phyloP scores from a whole-genome alignment of 2,113 vertebrate genomes.

The Menura novaehollandiae region DNA sequence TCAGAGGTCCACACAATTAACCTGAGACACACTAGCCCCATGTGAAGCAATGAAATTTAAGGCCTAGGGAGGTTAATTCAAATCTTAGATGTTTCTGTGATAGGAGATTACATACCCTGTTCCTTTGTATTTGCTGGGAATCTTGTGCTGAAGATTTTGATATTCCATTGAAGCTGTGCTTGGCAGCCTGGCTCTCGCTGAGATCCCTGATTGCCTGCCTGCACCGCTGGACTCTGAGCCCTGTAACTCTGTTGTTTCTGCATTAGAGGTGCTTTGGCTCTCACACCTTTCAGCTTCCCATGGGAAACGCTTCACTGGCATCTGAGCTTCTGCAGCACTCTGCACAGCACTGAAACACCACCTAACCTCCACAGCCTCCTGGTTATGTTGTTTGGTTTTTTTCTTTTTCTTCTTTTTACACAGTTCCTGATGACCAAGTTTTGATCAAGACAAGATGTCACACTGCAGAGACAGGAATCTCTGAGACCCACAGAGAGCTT shows the following conservation, averaged over 20 bases:
- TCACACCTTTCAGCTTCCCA: neutral
- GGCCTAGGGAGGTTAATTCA: slow-evolving; percentile 35
- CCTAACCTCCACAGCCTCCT: neutral
- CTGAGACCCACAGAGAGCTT: neutral
- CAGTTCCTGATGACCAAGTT: neutral
- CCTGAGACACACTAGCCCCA: neutral
- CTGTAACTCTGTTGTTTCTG: neutral
- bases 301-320: neutral
- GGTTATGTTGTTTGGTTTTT: neutral
- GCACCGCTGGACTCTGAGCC: neutral
- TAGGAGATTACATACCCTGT: neutral
- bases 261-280: neutral
- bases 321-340: neutral
- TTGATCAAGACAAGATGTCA: neutral
- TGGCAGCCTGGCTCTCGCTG: neutral
- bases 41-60: slow-evolving; percentile 13
- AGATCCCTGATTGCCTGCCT: neutral
- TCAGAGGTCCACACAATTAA: slow-evolving; percentile 46
- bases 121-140: neutral
- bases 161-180: neutral
- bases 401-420: neutral
- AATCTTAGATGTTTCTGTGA: slow-evolving; percentile 40
- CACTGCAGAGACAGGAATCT: neutral
- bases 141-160: neutral
- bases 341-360: neutral